These are phyloP conservation scores for Chouioia cunea DNA, from an alignment of 2,888 invertebrate species.

Conservation along the genomic window DNA sequence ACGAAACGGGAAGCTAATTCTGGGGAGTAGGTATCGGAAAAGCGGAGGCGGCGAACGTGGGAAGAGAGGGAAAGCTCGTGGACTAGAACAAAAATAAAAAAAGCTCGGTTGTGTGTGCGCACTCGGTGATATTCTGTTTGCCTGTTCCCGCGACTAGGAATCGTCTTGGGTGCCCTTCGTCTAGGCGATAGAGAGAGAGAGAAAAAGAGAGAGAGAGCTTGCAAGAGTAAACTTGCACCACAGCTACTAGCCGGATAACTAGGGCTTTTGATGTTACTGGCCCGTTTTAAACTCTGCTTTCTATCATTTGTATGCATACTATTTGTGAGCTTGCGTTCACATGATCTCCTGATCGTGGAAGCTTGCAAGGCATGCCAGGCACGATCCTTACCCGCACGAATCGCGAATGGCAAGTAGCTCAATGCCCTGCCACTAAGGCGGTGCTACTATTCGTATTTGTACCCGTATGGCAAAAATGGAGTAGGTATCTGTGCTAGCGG, in stretches of 20 bases:
- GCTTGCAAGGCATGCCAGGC: constrained; percentile 61
- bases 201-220: no score
- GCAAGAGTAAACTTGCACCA: neutral
- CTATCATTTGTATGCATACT: no score
- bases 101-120: constrained; percentile 6
- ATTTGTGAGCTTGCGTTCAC: constrained; percentile 37
- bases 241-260: constrained; percentile 61
- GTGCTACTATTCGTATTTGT: neutral
- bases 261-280: constrained; percentile 66
- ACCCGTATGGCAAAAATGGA: neutral
- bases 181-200: constrained; percentile 48
- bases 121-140: constrained; percentile 51
- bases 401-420: constrained; percentile 43
- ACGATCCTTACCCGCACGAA: constrained; percentile 53
- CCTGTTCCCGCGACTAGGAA: constrained; percentile 56
- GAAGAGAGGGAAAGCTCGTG: constrained; percentile 1
- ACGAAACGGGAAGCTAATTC: neutral
- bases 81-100: constrained; percentile 20
- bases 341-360: constrained; percentile 63
- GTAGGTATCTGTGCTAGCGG: neutral
- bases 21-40: constrained; percentile 1
- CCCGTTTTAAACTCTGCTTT: constrained; percentile 59
- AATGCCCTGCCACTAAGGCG: neutral
- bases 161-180: constrained; percentile 51
- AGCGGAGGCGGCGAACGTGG: neutral